phyloP scores from a whole-genome alignment of 2,113 vertebrate species.

The Brienomyrus brachyistius region DNA sequence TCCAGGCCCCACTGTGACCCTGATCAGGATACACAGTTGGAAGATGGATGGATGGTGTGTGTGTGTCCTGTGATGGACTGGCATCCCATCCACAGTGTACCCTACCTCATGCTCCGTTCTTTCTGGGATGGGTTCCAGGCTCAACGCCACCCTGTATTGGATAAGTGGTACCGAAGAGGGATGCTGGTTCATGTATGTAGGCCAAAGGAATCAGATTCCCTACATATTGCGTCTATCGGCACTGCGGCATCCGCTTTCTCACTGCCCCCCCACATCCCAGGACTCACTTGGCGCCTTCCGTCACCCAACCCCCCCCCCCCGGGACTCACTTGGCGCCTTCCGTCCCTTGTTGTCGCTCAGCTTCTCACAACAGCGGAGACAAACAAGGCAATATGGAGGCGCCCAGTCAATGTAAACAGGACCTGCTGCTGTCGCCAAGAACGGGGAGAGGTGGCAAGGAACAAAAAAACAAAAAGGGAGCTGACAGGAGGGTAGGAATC shows the following conservation, averaged over 20 bases:
- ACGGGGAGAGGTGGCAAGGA: background rate
- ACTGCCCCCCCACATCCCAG: background rate
- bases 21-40: background rate
- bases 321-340: background rate
- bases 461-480: background rate
- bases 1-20: background rate
- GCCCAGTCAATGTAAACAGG: background rate
- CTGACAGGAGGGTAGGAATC: background rate
- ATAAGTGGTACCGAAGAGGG: background rate
- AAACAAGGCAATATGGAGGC: conserved; percentile 11
- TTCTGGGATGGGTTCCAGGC: background rate
- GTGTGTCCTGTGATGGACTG: background rate
- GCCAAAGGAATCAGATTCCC: background rate
- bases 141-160: background rate
- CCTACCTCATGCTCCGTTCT: background rate
- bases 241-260: background rate
- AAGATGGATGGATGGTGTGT: background rate
- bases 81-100: background rate
- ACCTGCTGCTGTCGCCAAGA: background rate
- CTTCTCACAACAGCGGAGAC: background rate
- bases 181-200: background rate
- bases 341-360: background rate
- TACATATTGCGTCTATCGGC: background rate
- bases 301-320: background rate
- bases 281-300: background rate